Evolutionary conservation across 2,888 invertebrate species (phyloP).

Genomic region (Brachycybe producta): DNA sequence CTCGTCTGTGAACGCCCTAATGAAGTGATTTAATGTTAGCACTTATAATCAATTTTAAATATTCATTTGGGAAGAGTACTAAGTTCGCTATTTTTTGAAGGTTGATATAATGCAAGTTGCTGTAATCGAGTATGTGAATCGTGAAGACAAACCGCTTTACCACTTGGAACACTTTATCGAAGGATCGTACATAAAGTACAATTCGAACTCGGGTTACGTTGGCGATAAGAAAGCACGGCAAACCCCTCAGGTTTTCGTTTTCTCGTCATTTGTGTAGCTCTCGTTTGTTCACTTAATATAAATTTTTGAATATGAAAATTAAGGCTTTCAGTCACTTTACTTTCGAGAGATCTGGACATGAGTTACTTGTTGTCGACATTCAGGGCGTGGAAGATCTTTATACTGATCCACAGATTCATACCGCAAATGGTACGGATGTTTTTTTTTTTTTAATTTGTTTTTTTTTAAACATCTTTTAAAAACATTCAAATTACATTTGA

Average conservation of each 20-base stretch:
- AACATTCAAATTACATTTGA: too few relatives aligned
- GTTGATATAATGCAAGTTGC: slow-evolving; percentile 46
- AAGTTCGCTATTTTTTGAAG: slow-evolving; percentile 23
- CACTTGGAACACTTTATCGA: slow-evolving; percentile 46
- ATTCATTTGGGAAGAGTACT: too few relatives aligned
- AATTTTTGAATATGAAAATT: neutral
- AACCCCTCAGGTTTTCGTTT: slow-evolving; percentile 39
- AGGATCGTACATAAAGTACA: slow-evolving; percentile 45
- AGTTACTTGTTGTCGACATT: slow-evolving; percentile 44
- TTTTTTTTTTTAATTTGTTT: neutral
- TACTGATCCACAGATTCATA: slow-evolving; percentile 46
- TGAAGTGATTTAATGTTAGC: too few relatives aligned
- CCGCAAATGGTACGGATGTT: slow-evolving; percentile 33
- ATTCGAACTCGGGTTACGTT: slow-evolving; percentile 46
- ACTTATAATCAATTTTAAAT: too few relatives aligned
- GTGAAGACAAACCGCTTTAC: slow-evolving; percentile 35
- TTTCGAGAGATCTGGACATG: slow-evolving; percentile 45
- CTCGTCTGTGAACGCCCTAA: too few relatives aligned
- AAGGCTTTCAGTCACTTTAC: slow-evolving; percentile 46
- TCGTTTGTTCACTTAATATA: neutral
- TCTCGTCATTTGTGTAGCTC: too few relatives aligned
- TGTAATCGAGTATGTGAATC: slow-evolving; percentile 39
- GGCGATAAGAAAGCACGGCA: slow-evolving; percentile 36
- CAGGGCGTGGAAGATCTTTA: slow-evolving; percentile 46
- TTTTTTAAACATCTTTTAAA: neutral